These are phyloP conservation scores for Chrysolina americana DNA, from an alignment of 2,888 invertebrate genomes.

Conservation along the genomic window DNA sequence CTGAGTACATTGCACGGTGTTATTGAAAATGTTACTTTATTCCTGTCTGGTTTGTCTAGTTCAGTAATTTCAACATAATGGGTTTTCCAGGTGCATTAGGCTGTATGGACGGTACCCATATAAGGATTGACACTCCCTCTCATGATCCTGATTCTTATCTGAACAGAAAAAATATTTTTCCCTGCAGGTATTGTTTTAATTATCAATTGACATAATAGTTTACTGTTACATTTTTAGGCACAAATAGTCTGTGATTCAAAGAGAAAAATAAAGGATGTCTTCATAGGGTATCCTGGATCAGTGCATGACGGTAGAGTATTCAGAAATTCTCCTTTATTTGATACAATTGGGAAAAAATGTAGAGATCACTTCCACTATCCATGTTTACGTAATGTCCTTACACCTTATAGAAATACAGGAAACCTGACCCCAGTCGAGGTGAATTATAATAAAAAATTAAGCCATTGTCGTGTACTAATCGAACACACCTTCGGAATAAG, in stretches of 20 bases:
- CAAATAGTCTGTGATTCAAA: slow-evolving; percentile 28
- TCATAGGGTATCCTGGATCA: slow-evolving; percentile 42
- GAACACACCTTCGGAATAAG: slow-evolving; percentile 43
- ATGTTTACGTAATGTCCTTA: slow-evolving; percentile 32
- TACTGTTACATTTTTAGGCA: neutral
- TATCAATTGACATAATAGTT: neutral
- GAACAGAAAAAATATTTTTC: slow-evolving; percentile 33
- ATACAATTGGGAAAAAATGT: slow-evolving; percentile 37
- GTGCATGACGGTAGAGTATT: slow-evolving; percentile 48
- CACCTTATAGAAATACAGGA: slow-evolving; percentile 37
- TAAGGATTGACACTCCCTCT: slow-evolving; percentile 29
- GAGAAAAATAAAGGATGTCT: slow-evolving; percentile 3
- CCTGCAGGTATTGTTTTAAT: slow-evolving; percentile 19
- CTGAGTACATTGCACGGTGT: neutral
- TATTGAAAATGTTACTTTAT: slow-evolving; percentile 11
- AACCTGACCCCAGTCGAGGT: slow-evolving; percentile 23
- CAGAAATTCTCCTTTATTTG: slow-evolving; percentile 32
- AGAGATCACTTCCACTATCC: slow-evolving; percentile 37
- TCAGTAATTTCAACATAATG: slow-evolving; percentile 1
- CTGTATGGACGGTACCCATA: slow-evolving; percentile 26
- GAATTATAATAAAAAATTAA: slow-evolving; percentile 23
- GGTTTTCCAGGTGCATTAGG: slow-evolving; percentile 25
- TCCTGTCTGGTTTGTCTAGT: neutral
- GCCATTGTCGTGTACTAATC: slow-evolving; percentile 22
- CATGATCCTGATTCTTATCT: slow-evolving; percentile 28